Percentiles rank a stretch among this genome's conserved stretches.
Evolutionary conservation across 2,888 invertebrate species (phyloP).

Genomic region (Pristionchus exspectatus): DNA sequence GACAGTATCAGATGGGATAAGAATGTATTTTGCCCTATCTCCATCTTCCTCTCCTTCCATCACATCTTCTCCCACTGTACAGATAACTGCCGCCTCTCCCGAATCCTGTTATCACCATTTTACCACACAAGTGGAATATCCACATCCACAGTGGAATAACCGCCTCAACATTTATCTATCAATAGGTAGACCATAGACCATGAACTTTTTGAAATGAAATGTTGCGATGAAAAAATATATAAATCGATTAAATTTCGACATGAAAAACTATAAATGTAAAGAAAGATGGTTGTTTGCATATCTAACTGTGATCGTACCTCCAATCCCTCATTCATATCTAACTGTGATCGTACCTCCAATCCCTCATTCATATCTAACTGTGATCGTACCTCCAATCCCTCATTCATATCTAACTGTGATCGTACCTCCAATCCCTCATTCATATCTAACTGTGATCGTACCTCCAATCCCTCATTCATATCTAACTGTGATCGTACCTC

Average conservation of each 20-base stretch:
- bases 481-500: conserved; percentile 59
- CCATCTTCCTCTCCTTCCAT: background rate
- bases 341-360: conserved; percentile 59
- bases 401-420: conserved; percentile 59
- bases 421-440: conserved; percentile 63
- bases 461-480: conserved; percentile 63
- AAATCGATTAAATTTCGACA: too few relatives aligned
- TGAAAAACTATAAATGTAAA: too few relatives aligned
- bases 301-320: conserved; percentile 58
- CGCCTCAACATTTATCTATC: too few relatives aligned
- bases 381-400: conserved; percentile 60
- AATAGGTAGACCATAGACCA: too few relatives aligned
- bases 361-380: conserved; percentile 63
- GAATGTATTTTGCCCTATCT: conserved; percentile 38
- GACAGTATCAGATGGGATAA: conserved; percentile 34
- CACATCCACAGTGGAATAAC: too few relatives aligned
- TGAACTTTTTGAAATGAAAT: too few relatives aligned
- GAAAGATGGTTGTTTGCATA: too few relatives aligned
- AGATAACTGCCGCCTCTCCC: conserved; percentile 3
- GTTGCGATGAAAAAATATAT: too few relatives aligned
- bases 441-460: conserved; percentile 59
- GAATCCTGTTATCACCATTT: conserved; percentile 24
- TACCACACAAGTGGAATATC: too few relatives aligned
- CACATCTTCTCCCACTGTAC: conserved; percentile 55
- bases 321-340: conserved; percentile 62